A percentile compares a stretch with the other conserved stretches of the same genome.
phyloP scores from a whole-genome alignment of 2,797 vertebrate genomes.

The Pseudochirops corinnae region DNA sequence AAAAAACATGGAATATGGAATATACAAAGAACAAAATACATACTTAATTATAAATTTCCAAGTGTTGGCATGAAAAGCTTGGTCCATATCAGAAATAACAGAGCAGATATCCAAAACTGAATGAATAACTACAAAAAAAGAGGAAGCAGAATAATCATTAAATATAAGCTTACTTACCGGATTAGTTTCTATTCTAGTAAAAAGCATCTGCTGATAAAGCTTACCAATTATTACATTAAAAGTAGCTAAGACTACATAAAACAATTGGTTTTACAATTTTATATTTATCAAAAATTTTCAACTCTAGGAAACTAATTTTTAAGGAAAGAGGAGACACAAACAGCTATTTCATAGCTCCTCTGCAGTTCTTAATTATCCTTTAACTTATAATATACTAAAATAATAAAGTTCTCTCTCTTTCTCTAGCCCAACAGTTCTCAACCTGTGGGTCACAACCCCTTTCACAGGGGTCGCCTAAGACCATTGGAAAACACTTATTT shows the following conservation, averaged over 20 bases:
- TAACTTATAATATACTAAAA: neutral
- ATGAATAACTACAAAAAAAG: constrained; percentile 91
- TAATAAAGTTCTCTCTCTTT: neutral
- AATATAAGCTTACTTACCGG: constrained; percentile 12
- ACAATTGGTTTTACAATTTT: neutral
- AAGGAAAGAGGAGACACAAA: neutral
- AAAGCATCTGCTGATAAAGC: constrained; percentile 3
- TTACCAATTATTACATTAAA: neutral
- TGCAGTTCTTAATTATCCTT: neutral
- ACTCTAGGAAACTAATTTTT: neutral
- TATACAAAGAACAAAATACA: constrained; percentile 77
- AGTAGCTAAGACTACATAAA: neutral
- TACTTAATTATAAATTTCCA: constrained; percentile 99
- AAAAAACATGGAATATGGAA: constrained; percentile 23
- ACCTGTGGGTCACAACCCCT: too few relatives aligned
- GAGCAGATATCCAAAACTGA: constrained; percentile 93
- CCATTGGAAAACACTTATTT: too few relatives aligned
- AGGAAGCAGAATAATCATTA: constrained; percentile 60
- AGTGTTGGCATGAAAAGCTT: constrained; percentile 96
- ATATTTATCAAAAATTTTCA: neutral
- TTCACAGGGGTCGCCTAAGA: too few relatives aligned
- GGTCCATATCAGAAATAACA: constrained; percentile 94
- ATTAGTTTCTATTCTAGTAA: neutral
- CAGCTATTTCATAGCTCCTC: neutral
- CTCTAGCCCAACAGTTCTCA: too few relatives aligned